These are phyloP conservation scores for Bhutanitis thaidina DNA, from an alignment of 2,888 invertebrate species.

Conservation along the genomic window DNA sequence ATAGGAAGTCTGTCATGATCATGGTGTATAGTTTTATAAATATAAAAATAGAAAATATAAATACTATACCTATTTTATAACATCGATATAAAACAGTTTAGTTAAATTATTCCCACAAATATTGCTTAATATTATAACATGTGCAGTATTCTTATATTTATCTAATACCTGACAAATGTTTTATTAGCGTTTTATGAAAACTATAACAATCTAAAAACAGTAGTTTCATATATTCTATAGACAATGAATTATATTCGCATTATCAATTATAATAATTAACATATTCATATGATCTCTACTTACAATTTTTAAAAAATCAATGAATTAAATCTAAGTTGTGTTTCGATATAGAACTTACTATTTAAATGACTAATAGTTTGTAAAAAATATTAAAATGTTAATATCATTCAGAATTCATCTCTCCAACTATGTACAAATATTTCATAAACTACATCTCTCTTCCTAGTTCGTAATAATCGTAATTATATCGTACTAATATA, in stretches of 20 bases:
- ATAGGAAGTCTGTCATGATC: conserved; percentile 59
- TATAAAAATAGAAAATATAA: conserved; percentile 65
- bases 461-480: conserved; percentile 26
- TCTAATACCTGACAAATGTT: conserved; percentile 21
- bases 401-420: conserved; percentile 69
- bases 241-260: conserved; percentile 36
- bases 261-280: conserved; percentile 27
- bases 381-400: conserved; percentile 73
- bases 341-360: conserved; percentile 43
- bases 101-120: conserved; percentile 25
- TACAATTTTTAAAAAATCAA: conserved; percentile 28
- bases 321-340: conserved; percentile 55
- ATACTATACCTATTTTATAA: conserved; percentile 53
- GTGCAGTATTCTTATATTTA: conserved; percentile 20
- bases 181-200: conserved; percentile 39
- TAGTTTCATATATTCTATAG: conserved; percentile 39
- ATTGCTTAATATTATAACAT: conserved; percentile 22
- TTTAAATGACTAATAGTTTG: conserved; percentile 56
- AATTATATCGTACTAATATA: conserved; percentile 38
- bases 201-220: conserved; percentile 42
- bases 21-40: conserved; percentile 45
- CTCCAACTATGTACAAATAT: conserved; percentile 53
- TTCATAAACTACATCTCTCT: conserved; percentile 7
- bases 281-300: conserved; percentile 44
- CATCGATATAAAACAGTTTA: conserved; percentile 34